Percentiles rank a stretch among this genome's conserved stretches.
phyloP scores from a whole-genome alignment of 2,888 invertebrate genomes.

The Laspeyria flexula region DNA sequence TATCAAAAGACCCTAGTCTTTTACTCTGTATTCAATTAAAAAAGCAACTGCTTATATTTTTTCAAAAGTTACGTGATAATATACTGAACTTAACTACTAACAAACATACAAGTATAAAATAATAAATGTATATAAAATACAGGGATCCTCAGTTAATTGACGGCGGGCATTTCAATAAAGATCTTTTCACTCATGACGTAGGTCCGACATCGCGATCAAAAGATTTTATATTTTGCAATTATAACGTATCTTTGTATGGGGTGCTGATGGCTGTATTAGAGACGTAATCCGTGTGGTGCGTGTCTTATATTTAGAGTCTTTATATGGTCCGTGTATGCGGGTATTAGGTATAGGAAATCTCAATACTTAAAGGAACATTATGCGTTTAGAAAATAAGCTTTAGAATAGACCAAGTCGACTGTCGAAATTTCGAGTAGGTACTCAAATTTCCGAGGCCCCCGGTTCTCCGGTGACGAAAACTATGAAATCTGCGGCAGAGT shows the following conservation, averaged over 20 bases:
- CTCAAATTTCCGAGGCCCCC: too few relatives aligned
- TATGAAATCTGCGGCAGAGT: too few relatives aligned
- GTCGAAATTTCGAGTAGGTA: too few relatives aligned
- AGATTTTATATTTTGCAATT: conserved; percentile 63
- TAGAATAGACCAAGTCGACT: too few relatives aligned
- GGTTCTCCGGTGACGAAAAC: too few relatives aligned
- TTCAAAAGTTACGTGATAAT: too few relatives aligned
- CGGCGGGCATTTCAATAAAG: conserved; percentile 72
- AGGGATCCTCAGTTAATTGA: conserved; percentile 70
- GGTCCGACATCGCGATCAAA: conserved; percentile 70
- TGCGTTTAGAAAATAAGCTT: too few relatives aligned
- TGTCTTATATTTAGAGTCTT: background rate
- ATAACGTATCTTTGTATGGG: conserved; percentile 41
- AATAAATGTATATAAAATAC: conserved; percentile 6
- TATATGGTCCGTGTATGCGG: background rate
- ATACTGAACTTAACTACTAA: background rate
- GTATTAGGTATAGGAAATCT: too few relatives aligned
- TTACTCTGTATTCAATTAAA: too few relatives aligned
- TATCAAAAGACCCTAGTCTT: too few relatives aligned
- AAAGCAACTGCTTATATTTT: too few relatives aligned
- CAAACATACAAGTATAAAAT: conserved; percentile 19
- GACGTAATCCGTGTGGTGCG: conserved; percentile 45
- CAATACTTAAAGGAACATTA: too few relatives aligned
- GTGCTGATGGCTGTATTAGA: conserved; percentile 48
- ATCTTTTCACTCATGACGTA: conserved; percentile 67